Evolutionary conservation across 2,113 vertebrate species (phyloP), one percentile per base, ranked within the genome.

Genomic region (Columba janthina): DNA sequence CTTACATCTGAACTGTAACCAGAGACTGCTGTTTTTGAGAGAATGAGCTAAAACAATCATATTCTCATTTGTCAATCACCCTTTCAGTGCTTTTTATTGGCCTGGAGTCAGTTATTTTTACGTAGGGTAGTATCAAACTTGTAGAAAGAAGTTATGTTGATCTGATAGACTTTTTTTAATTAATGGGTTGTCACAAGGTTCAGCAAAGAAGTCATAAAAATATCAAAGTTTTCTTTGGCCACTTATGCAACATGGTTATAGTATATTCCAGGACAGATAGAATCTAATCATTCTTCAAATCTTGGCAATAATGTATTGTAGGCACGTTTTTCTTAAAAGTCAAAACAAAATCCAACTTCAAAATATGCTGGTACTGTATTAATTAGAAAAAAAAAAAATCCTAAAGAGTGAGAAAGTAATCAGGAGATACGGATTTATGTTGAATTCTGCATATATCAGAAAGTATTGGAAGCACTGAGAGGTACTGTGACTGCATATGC

Each of bases 1-100:
- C 62, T 65, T 19, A 21, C 17, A 85, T 78, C 54, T 89, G 60
- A 87, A 62, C 44, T 24, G 15, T 87, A 82, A 82, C 24, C 44
- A 84, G 57, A 92, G 40, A 62, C 50, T 79, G n/a, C 26, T 25
- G 38, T 76, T 86, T 25, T 31, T 95, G 11, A 58, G 50, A 85
- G 44, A 31, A 29, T 57, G 22, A 85, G 86, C 82, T 92, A 95
- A 95, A 93, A 40, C 40, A 72, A 83, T 87, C 58, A 73, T 65
- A 76, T 17, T 57, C 58, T 73, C 22, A 66, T 67, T 44, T 87
- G 42, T 74, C 61, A 66, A 20, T 90, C 83, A 53, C 25, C 18
- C 14, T 76, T 74, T 67, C 54, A 14, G 15, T 75, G 13, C 42
- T 85, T 96, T 91, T 21, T 65, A 28, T 69, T 92, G 95, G 72